Base-by-base conservation (phyloP, 2,113 vertebrate species). In the Ginglymostoma cirratum region DNA sequence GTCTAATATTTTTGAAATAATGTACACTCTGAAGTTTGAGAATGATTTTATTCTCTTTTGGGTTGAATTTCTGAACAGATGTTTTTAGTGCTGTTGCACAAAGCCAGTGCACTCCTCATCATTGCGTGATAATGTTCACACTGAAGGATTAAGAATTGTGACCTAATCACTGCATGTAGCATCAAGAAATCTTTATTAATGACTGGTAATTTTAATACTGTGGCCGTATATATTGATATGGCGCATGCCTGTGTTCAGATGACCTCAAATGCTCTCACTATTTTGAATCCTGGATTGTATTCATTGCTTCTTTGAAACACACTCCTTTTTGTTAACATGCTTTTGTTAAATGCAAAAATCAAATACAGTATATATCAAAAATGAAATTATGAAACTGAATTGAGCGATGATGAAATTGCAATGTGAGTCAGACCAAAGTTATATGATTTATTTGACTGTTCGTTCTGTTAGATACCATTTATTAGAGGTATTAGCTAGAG, bases 61-160 rank as follows among this genome's bases (percentile, higher is more conserved):
- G 87, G 52, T 90, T 66, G 89, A 5, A n/a, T 93, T 66, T 93
- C 61, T 93, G 61, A 65, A n/a, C 6, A n/a, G 55, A 38, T 90
- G 87, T 90, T 89, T 48, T 61, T 30, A 15, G 0, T 65, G 55
- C 87, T 38, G 55, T 90, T 55, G 48, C 89, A 92, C 55, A 66
- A 65, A 34, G 30, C 89, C 52, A 92, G 34, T 92, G 89, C 55
- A 92, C 55, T 6, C 34, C 48, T 93, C 15, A 3, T 93, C 12
- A 23, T 66, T 66, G 17, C 61, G n/a, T 93, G 61, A 93, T 66
- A n/a, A 66, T 66, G 89, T 93, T 93, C 89, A 66, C 52, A 61
- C n/a, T 38, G 89, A 93, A 93, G 89, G 89, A 93, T 93, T 93
- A 93, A 93, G 61, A 66, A 66, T 93, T 93, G 89, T 93, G 89